These are phyloP conservation scores for Montipora foliosa DNA, from an alignment of 64 coral and sea anemone species.

Conservation along the genomic window DNA sequence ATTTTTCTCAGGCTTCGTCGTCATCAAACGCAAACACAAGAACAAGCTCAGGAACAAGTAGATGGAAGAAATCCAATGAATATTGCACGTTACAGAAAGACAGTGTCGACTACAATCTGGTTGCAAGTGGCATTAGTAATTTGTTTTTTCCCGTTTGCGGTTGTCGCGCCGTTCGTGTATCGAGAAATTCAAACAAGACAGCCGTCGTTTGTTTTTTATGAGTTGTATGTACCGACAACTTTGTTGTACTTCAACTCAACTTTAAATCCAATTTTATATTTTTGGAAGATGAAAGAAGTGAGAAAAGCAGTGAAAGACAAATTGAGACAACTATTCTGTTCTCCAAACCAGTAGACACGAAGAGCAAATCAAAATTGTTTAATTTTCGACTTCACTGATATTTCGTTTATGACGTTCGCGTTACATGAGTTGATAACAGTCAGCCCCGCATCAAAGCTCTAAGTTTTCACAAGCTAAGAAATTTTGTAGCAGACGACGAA, in stretches of 20 bases:
- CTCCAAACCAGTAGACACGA: too few species aligned
- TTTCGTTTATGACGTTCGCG: too few species aligned
- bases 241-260: background rate
- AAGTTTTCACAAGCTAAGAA: too few species aligned
- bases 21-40: background rate
- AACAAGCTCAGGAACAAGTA: background rate
- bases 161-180: background rate
- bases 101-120: background rate
- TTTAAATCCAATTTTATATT: background rate
- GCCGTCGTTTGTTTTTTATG: background rate
- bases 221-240: background rate
- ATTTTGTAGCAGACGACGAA: too few species aligned
- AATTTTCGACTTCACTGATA: too few species aligned
- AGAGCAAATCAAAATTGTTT: too few species aligned
- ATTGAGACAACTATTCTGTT: too few species aligned
- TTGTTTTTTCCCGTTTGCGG: background rate
- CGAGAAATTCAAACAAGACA: background rate
- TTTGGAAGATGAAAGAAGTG: background rate
- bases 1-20: background rate
- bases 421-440: too few species aligned
- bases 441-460: too few species aligned
- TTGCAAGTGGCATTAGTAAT: background rate
- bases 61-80: background rate
- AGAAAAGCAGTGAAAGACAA: background rate
- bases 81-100: background rate